Evolutionary conservation across 2,113 vertebrate genomes (phyloP).

Genomic region (Corynorhinus townsendii): DNA sequence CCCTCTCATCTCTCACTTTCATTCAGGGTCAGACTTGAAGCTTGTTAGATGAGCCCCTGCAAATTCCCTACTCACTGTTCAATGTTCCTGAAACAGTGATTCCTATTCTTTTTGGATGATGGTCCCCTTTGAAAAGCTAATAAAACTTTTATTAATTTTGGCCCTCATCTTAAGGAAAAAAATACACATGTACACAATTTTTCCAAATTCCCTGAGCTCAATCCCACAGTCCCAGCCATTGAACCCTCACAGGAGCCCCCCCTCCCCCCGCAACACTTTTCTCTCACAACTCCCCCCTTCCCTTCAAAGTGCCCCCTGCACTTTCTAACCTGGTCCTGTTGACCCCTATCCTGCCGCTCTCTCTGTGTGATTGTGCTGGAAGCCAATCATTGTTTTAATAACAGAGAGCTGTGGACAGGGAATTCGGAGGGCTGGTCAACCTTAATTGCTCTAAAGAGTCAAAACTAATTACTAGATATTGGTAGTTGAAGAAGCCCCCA

Average conservation of each 20-base stretch:
- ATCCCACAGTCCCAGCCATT: background rate
- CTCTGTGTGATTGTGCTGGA: no score
- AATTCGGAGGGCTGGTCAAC: no score
- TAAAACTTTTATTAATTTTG: background rate
- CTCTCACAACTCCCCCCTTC: no score
- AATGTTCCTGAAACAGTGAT: background rate
- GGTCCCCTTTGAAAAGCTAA: background rate
- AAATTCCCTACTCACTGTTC: background rate
- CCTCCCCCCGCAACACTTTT: no score
- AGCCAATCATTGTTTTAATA: no score
- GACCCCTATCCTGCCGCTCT: background rate
- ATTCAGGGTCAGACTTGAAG: background rate
- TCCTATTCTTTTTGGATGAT: background rate
- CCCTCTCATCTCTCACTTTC: background rate
- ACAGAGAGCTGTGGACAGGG: no score
- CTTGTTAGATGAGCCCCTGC: background rate
- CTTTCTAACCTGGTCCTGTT: background rate
- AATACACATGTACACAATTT: background rate
- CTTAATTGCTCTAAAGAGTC: no score
- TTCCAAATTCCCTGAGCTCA: background rate
- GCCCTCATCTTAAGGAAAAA: background rate
- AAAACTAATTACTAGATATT: no score
- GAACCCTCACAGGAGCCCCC: accelerated
- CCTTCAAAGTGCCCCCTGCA: background rate
- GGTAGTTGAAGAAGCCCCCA: no score